Evolutionary conservation across 2,888 invertebrate species (phyloP).

Genomic region (Monoplex corrugatus): DNA sequence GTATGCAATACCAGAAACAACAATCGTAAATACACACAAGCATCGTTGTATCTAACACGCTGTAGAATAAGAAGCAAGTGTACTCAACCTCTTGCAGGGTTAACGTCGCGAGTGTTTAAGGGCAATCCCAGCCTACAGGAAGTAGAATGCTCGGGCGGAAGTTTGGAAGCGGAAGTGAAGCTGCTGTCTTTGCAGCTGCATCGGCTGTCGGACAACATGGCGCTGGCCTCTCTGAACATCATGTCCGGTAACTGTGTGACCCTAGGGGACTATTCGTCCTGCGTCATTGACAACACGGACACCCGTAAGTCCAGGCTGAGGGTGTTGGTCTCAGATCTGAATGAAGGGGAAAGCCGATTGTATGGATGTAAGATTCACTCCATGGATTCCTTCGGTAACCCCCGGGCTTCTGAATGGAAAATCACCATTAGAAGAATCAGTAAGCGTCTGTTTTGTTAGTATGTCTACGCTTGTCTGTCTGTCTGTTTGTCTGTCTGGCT

Average conservation of each 20-base stretch:
- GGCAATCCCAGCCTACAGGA: constrained; percentile 22
- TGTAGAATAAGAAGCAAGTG: too few relatives aligned
- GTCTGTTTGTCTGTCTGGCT: too few relatives aligned
- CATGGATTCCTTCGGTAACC: not conserved
- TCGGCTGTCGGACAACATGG: not conserved
- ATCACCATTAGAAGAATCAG: not conserved
- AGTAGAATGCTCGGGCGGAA: constrained; percentile 28
- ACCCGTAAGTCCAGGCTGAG: not conserved
- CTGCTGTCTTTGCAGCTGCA: constrained; percentile 31
- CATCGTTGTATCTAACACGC: too few relatives aligned
- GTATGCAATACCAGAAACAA: too few relatives aligned
- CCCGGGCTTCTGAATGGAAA: too few relatives aligned
- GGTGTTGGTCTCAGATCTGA: constrained; percentile 33
- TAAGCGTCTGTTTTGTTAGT: not conserved
- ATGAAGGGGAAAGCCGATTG: constrained; percentile 25
- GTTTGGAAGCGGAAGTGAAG: constrained; percentile 42
- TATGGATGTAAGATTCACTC: not conserved
- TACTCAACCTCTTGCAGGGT: too few relatives aligned
- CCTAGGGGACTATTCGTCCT: constrained; percentile 31
- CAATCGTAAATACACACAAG: too few relatives aligned
- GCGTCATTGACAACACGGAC: constrained; percentile 1
- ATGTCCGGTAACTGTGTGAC: constrained; percentile 23
- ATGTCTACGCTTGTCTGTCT: not conserved
- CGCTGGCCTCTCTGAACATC: not conserved
- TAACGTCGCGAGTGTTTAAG: constrained; percentile 11